Evolutionary conservation across 1,140 invertebrate genomes (phyloP), one percentile per base, ranked within the genome.

Genomic region (Drosophila teissieri): DNA sequence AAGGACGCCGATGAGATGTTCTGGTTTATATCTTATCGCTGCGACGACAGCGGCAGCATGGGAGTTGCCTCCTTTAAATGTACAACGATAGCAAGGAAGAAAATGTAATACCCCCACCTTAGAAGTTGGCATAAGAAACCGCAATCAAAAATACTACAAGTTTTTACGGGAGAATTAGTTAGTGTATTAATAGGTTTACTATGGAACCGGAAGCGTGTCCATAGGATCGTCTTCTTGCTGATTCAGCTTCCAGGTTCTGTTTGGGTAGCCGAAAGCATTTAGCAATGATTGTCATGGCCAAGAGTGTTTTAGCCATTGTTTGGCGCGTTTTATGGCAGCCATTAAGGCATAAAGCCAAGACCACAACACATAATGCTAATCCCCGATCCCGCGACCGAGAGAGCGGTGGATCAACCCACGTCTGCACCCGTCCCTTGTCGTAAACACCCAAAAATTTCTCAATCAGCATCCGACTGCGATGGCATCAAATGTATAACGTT

Each of bases 201-300:
- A 11, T 27, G 6, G 15, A 19, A 67, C 58, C 76, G 75, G 67
- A 79, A 79, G 45, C 37, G 37, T 45, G 46, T 27, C 14, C 24
- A 34, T 17, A n/a, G 8, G n/a, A 49, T 31, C 8, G 15, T 17
- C 54, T 34, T 46, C 40, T 22, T 6, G 22, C 7, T 42, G n/a
- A 27, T 11, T 73, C 17, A 45, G n/a, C 37, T 17, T 11, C 8
- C 3, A 6, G 31, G 17, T 57, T 52, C 34, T 60, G 65, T 56
- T 60, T 12, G 70, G 53, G 81, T 80, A 84, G 77, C 77, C 73
- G 60, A 84, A 80, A 85, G 62, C 82, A 85, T 85, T 85, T 82
- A 85, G 69, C 78, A 75, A 85, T 86, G 67, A 81, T 86, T 81
- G 78, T 76, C 73, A 80, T 73, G 55, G 62, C 55, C 48, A 27